These are phyloP conservation scores for Drosophila suboccidentalis DNA, from an alignment of 2,888 invertebrate species.

Conservation along the genomic window DNA sequence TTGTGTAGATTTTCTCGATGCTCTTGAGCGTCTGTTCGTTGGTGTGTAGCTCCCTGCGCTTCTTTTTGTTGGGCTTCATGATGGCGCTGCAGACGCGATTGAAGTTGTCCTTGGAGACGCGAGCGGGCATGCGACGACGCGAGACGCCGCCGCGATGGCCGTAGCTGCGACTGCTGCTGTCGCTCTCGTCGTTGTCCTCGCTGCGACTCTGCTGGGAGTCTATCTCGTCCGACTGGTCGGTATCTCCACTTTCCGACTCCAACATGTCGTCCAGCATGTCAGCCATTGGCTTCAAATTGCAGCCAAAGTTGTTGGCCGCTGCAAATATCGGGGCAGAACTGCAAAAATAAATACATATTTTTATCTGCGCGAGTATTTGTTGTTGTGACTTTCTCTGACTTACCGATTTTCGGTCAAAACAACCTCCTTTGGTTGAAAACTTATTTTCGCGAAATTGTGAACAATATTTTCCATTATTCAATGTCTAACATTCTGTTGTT, in stretches of 20 bases:
- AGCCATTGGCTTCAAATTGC: constrained; percentile 37
- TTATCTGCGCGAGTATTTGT: neutral
- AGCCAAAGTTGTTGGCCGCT: constrained; percentile 16
- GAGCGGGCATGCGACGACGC: constrained; percentile 77
- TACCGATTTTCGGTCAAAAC: constrained; percentile 76
- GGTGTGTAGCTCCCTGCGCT: constrained; percentile 56
- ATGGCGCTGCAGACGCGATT: constrained; percentile 80
- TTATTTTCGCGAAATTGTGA: constrained; percentile 80
- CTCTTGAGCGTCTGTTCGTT: constrained; percentile 69
- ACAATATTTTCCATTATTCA: constrained; percentile 83
- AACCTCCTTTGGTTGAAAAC: constrained; percentile 72
- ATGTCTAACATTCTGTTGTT: constrained; percentile 40
- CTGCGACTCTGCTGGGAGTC: constrained; percentile 58
- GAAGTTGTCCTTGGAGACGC: constrained; percentile 80
- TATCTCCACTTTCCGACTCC: constrained; percentile 53
- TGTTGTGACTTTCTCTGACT: constrained; percentile 9
- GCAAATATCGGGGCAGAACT: constrained; percentile 31
- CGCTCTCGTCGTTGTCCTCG: constrained; percentile 64
- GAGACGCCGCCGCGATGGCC: constrained; percentile 58
- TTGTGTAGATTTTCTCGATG: constrained; percentile 80
- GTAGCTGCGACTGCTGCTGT: constrained; percentile 32
- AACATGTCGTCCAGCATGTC: constrained; percentile 39
- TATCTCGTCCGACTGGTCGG: constrained; percentile 65
- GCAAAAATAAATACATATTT: neutral
- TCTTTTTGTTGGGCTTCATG: constrained; percentile 73